Conservation (phyloP, 1,140 invertebrate species). For the Protaetia brevitarsis region DNA sequence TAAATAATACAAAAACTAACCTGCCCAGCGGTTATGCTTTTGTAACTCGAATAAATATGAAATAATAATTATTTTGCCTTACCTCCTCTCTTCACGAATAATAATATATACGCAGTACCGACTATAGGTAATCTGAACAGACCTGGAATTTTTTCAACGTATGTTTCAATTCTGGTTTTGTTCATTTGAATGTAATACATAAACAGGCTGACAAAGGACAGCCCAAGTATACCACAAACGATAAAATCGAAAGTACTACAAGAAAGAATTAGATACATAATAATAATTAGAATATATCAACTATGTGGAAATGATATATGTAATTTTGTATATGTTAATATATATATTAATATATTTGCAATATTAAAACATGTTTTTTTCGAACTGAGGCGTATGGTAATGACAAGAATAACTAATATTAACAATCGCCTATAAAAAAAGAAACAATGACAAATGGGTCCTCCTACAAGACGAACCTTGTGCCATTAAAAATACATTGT, state of each 20-base stretch:
- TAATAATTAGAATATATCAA: neutral
- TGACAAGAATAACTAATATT: neutral
- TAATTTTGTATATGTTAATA: no score
- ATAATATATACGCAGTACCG: neutral
- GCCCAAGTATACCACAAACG: neutral
- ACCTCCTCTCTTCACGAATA: neutral
- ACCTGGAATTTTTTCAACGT: neutral
- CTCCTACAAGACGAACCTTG: no score
- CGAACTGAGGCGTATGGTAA: no score
- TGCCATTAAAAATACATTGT: no score
- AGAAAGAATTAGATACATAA: neutral
- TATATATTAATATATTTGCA: no score
- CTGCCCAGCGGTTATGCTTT: no score
- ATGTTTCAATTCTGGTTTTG: neutral
- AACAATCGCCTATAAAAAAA: neutral
- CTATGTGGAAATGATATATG: no score
- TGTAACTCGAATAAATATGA: no score
- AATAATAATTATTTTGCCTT: no score
- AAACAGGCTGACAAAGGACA: neutral
- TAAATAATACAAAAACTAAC: neutral
- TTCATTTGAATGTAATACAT: neutral
- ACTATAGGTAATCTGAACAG: neutral
- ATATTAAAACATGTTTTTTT: no score
- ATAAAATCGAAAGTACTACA: neutral
- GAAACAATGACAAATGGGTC: neutral